Conservation (phyloP, 2,797 vertebrate genomes). For the Luscinia luscinia region DNA sequence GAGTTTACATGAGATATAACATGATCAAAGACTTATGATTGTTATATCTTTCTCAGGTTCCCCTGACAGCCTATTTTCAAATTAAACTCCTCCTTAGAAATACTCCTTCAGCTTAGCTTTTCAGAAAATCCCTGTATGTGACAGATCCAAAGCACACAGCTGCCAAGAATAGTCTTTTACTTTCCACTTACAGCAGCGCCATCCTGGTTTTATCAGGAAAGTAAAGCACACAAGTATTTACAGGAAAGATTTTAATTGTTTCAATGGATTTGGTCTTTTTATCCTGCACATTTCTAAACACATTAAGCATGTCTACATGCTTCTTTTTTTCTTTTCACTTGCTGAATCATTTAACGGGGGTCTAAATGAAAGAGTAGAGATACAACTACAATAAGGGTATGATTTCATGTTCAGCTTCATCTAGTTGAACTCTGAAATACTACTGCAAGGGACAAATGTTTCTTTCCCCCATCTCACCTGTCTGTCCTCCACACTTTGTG, state of each 20-base stretch:
- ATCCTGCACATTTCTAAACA: not conserved
- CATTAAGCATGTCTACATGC: not conserved
- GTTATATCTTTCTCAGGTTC: not conserved
- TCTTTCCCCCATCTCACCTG: not conserved
- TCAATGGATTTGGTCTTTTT: not conserved
- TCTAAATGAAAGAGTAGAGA: not conserved
- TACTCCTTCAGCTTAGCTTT: not conserved
- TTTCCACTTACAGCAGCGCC: not conserved
- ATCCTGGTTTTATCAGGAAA: not conserved
- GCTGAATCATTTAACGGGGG: not conserved
- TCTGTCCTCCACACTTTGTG: not conserved
- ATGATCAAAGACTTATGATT: not conserved
- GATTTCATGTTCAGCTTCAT: not conserved
- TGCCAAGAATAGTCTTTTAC: not conserved
- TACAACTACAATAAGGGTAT: not conserved
- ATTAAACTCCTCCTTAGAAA: not conserved
- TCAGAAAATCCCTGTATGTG: not conserved
- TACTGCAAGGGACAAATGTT: not conserved
- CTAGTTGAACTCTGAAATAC: not conserved
- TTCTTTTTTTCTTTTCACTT: not conserved
- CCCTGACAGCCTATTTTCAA: not conserved
- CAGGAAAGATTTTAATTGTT: not conserved
- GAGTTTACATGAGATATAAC: not conserved
- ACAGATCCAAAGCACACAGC: not conserved
- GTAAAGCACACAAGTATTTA: not conserved